Conservation (phyloP, 2,113 vertebrate species). For the Kryptolebias marmoratus region DNA sequence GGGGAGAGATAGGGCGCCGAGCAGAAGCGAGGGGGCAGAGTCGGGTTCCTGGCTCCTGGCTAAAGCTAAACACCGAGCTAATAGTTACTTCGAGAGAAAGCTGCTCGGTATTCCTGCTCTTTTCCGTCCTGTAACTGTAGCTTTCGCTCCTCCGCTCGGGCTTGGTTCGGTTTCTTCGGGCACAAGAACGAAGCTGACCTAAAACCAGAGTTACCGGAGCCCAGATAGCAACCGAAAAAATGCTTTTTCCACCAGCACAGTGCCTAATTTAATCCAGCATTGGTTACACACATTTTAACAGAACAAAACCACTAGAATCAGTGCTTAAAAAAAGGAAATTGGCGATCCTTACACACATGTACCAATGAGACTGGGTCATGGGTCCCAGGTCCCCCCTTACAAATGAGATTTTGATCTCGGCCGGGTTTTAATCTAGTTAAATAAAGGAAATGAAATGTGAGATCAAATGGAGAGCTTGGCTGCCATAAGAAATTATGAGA, state of each 20-base stretch:
- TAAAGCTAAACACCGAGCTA: constrained; percentile 64
- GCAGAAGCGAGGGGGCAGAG: constrained; percentile 43
- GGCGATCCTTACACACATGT: too few species aligned
- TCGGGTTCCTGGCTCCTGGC: constrained; percentile 79
- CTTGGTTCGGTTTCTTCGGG: not conserved
- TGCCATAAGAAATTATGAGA: too few species aligned
- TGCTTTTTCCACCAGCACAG: not conserved
- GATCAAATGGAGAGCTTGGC: too few species aligned
- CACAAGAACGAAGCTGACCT: not conserved
- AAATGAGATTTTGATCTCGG: too few species aligned
- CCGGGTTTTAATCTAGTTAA: too few species aligned
- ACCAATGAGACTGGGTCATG: too few species aligned
- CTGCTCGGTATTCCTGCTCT: constrained; percentile 23
- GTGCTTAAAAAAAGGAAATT: too few species aligned
- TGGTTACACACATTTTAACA: too few species aligned
- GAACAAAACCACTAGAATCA: too few species aligned
- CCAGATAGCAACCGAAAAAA: not conserved
- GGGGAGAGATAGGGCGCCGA: constrained; percentile 51
- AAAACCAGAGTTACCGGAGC: not conserved
- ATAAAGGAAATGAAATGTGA: too few species aligned
- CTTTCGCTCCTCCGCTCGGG: not conserved
- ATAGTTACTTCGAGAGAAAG: constrained; percentile 62
- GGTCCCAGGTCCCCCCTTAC: too few species aligned
- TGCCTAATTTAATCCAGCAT: too few species aligned
- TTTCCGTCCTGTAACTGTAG: not conserved